phyloP scores from a whole-genome alignment of 2,797 vertebrate species.

The Limosa lapponica region DNA sequence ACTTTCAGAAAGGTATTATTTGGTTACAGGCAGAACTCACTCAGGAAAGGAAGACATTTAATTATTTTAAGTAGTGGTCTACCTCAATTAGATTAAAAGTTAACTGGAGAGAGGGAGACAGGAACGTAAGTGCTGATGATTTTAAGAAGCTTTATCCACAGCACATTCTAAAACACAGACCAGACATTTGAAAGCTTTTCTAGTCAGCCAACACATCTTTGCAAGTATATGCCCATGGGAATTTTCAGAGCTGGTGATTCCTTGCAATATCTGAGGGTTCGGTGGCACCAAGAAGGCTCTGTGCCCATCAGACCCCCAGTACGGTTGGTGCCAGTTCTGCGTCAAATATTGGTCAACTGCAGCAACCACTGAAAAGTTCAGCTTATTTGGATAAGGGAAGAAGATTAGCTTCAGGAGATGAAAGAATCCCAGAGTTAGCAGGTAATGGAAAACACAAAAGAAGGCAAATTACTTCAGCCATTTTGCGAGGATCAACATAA shows the following conservation, averaged over 20 bases:
- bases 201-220: not conserved
- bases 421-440: not conserved
- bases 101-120: not conserved
- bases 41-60: not conserved
- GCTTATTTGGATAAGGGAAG: not conserved
- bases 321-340: not conserved
- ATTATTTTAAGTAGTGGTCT: not conserved
- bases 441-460: not conserved
- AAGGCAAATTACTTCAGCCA: not conserved
- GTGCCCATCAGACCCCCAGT: not conserved
- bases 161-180: not conserved
- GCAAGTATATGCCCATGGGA: rapidly evolving
- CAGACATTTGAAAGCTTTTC: not conserved
- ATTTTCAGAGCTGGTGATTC: not conserved
- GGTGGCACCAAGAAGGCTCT: not conserved
- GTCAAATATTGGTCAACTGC: not conserved
- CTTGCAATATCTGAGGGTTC: not conserved
- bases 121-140: not conserved
- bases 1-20: not conserved
- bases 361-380: not conserved
- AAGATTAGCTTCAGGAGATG: not conserved
- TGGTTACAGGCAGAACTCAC: not conserved
- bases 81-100: not conserved
- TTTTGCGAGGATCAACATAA: not conserved
- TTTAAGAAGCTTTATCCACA: not conserved